Conservation (phyloP, 2,888 invertebrate species). For the Mechanitis messenoides region DNA sequence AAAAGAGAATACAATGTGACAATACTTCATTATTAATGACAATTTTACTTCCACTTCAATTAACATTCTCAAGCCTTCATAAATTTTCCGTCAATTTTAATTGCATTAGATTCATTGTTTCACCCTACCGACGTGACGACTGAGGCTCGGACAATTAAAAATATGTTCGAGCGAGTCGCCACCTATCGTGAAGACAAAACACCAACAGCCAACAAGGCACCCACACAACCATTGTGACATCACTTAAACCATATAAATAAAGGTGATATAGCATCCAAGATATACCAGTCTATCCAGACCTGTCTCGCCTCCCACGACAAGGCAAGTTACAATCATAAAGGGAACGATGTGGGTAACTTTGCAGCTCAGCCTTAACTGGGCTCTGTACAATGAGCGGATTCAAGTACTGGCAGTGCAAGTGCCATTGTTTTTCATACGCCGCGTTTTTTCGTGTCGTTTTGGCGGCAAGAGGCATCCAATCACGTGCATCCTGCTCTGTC, state of each 20-base stretch:
- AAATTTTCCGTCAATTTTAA: conserved; percentile 6
- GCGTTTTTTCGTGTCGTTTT: conserved; percentile 37
- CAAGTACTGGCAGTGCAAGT: conserved; percentile 37
- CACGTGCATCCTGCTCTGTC: conserved; percentile 37
- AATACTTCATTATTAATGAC: neutral
- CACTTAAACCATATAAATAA: conserved; percentile 10
- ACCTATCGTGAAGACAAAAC: conserved; percentile 18
- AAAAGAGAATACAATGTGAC: neutral
- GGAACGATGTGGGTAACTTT: neutral
- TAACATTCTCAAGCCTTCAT: conserved; percentile 1
- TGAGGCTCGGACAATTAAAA: conserved; percentile 11
- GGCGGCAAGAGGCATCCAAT: conserved; percentile 51
- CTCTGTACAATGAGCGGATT: conserved; percentile 40
- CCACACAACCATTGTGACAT: conserved; percentile 7
- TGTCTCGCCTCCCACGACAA: conserved; percentile 14
- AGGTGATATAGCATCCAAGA: conserved; percentile 7
- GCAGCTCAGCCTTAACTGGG: conserved; percentile 31
- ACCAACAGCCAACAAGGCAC: conserved; percentile 7
- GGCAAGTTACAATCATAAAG: neutral
- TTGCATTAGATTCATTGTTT: conserved; percentile 4
- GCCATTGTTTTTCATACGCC: conserved; percentile 64
- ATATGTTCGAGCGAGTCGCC: conserved; percentile 14
- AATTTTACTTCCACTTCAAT: conserved; percentile 6
- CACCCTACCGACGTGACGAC: neutral
- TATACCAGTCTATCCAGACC: conserved; percentile 8